A percentile compares a stretch with the other conserved stretches of the same genome.
phyloP scores from a whole-genome alignment of 2,797 vertebrate genomes.

The Cynodonichthys magdalenae region DNA sequence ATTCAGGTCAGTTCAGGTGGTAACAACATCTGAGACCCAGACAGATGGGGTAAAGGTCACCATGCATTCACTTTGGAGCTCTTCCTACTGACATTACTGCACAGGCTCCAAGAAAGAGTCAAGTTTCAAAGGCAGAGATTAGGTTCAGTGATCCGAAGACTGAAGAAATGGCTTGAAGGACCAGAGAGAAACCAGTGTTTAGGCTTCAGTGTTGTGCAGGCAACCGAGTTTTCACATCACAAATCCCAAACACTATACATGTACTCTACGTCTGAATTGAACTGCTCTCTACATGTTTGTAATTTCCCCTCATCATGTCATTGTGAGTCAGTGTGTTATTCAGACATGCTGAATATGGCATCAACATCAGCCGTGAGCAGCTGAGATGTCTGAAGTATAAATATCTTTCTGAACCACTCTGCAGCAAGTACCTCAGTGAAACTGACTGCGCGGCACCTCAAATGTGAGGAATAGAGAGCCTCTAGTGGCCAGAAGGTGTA shows the following conservation, averaged over 20 bases:
- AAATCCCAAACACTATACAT: not conserved
- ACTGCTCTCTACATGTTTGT: not conserved
- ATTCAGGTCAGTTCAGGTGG: slow-evolving; percentile 11
- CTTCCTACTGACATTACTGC: slow-evolving; percentile 24
- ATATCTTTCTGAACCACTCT: slow-evolving; percentile 1
- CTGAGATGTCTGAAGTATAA: not conserved
- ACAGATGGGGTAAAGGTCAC: slow-evolving; percentile 30
- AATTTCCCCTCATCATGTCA: not conserved
- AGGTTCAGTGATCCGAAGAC: slow-evolving; percentile 5
- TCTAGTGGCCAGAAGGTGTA: slow-evolving; percentile 53
- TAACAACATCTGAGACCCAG: slow-evolving; percentile 17
- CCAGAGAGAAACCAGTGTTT: slow-evolving; percentile 13
- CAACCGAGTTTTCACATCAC: not conserved
- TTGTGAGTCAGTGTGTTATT: not conserved
- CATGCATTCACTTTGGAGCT: slow-evolving; percentile 31
- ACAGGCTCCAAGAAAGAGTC: slow-evolving; percentile 16
- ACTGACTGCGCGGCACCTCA: slow-evolving; percentile 12
- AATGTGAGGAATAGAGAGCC: slow-evolving; percentile 66
- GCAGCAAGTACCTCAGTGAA: slow-evolving; percentile 9
- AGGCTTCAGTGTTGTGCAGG: slow-evolving; percentile 19
- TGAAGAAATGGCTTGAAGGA: slow-evolving; percentile 24
- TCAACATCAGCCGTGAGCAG: not conserved
- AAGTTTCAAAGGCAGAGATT: slow-evolving; percentile 24
- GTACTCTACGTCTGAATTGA: not conserved
- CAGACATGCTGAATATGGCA: not conserved